Conservation (phyloP, 2,113 vertebrate genomes). For the Heterotis niloticus region DNA sequence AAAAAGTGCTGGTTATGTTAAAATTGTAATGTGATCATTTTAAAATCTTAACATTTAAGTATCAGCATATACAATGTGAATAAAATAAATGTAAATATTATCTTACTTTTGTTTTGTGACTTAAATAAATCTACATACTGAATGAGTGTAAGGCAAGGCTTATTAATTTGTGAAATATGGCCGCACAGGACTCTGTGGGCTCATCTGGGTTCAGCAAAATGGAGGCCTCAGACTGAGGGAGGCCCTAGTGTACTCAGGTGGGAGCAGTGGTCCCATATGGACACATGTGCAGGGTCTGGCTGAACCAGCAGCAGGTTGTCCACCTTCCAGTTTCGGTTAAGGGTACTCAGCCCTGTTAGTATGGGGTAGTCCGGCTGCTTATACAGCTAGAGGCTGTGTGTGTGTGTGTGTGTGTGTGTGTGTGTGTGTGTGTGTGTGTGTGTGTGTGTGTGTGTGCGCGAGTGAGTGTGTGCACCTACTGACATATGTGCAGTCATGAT, state of each 20-base stretch:
- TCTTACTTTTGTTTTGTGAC: no score
- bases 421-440: slow-evolving; percentile 25
- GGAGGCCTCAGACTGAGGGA: slow-evolving; percentile 53
- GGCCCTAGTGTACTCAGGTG: slow-evolving; percentile 51
- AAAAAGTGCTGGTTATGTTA: no score
- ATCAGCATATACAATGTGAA: no score
- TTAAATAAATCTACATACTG: no score
- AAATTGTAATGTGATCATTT: no score
- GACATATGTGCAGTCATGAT: slow-evolving; percentile 27
- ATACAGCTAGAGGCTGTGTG: neutral
- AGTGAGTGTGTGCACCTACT: slow-evolving; percentile 23
- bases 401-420: neutral
- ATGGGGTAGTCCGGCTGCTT: slow-evolving; percentile 5
- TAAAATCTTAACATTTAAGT: no score
- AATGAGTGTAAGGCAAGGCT: no score
- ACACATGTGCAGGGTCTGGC: slow-evolving; percentile 60
- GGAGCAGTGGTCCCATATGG: slow-evolving; percentile 49
- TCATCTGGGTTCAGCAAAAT: slow-evolving; percentile 51
- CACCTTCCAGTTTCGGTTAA: slow-evolving; percentile 48
- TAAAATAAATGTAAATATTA: no score
- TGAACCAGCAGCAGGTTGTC: no score
- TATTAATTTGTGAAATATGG: neutral
- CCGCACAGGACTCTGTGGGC: neutral
- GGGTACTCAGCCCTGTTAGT: slow-evolving; percentile 58
- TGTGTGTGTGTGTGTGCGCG: slow-evolving; percentile 26